Conservation (phyloP, 2,113 vertebrate species). For the Tympanuchus pallidicinctus region DNA sequence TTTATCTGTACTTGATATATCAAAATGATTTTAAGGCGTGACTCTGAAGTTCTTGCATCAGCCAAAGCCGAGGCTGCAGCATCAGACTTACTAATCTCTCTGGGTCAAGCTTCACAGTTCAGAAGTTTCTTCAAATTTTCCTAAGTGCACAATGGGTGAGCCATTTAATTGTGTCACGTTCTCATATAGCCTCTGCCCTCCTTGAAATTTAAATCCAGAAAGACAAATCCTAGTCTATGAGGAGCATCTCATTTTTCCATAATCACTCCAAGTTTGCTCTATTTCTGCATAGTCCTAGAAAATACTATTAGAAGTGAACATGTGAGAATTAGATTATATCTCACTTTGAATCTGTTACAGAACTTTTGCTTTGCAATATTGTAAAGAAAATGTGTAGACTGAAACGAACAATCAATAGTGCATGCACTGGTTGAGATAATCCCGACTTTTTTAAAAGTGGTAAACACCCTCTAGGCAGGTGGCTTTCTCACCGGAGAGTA, state of each 20-base stretch:
- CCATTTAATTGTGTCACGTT: neutral
- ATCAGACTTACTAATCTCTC: neutral
- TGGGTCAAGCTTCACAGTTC: neutral
- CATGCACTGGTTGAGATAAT: neutral
- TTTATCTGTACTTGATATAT: neutral
- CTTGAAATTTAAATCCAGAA: neutral
- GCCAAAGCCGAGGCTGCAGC: neutral
- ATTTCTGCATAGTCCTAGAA: neutral
- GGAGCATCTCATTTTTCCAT: neutral
- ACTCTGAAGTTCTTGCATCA: neutral
- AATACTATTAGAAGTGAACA: neutral
- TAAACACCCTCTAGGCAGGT: neutral
- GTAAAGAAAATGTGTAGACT: neutral
- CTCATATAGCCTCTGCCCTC: neutral
- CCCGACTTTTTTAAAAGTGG: neutral
- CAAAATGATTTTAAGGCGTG: neutral
- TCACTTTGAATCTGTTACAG: neutral
- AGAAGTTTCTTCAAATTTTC: neutral
- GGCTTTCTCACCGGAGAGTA: neutral
- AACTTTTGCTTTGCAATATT: neutral
- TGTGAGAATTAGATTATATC: neutral
- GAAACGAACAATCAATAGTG: neutral
- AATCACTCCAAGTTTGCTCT: neutral
- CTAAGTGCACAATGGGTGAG: neutral
- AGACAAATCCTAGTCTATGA: neutral